Evolutionary conservation across 2,113 vertebrate species (phyloP).

Genomic region (Syngnathoides biaculeatus): DNA sequence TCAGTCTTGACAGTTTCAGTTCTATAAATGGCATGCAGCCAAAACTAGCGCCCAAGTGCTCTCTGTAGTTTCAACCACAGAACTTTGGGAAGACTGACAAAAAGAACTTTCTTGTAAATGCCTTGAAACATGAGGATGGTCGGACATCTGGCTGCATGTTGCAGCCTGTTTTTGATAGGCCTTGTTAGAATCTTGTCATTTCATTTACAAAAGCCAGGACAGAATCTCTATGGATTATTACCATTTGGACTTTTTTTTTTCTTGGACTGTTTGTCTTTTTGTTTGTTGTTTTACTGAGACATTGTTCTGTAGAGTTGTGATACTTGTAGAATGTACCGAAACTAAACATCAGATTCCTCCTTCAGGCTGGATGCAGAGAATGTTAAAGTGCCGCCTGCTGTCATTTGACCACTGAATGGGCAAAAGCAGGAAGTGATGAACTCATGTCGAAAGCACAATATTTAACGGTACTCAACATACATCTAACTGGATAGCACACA

Average conservation of each 20-base stretch:
- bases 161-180: conserved; percentile 55
- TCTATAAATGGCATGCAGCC: conserved; percentile 4
- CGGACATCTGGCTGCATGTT: conserved; percentile 56
- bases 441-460: conserved; percentile 66
- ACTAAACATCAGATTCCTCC: conserved; percentile 42
- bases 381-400: conserved; percentile 24
- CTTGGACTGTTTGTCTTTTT: conserved; percentile 22
- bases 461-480: conserved; percentile 49
- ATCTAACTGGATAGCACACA: conserved; percentile 63
- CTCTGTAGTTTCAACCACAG: conserved; percentile 21
- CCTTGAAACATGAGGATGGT: conserved; percentile 36
- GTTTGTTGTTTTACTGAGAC: conserved; percentile 29
- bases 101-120: conserved; percentile 43
- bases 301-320: conserved; percentile 48
- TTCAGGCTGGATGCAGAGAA: conserved; percentile 27
- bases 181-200: conserved; percentile 66
- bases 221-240: conserved; percentile 58
- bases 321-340: conserved; percentile 69
- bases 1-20: conserved; percentile 10
- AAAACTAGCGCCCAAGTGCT: background rate
- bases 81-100: conserved; percentile 3
- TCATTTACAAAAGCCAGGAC: conserved; percentile 69
- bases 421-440: conserved; percentile 32
- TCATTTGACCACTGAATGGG: conserved; percentile 29
- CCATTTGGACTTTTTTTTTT: conserved; percentile 41